phyloP scores from a whole-genome alignment of 1,140 invertebrate species.

The Euwallacea fornicatus region DNA sequence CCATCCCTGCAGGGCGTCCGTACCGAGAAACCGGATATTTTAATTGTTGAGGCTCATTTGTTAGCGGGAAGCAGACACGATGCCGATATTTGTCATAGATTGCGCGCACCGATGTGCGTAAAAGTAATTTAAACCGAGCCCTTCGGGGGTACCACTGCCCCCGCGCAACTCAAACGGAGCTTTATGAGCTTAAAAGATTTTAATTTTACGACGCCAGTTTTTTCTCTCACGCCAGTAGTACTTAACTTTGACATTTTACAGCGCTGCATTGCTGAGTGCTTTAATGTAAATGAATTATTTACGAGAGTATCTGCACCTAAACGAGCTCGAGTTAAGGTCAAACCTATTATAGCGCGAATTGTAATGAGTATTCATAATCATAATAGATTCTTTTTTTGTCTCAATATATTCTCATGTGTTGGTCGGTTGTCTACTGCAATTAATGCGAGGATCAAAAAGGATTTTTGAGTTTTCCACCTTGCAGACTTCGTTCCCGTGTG shows the following conservation, averaged over 20 bases:
- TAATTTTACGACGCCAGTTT: background rate
- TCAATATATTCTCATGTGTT: background rate
- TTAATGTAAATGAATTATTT: constrained; percentile 6
- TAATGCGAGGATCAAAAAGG: too few relatives aligned
- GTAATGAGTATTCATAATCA: background rate
- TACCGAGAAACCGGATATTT: constrained; percentile 10
- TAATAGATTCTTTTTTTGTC: background rate
- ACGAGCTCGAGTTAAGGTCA: constrained; percentile 8
- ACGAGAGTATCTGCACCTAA: constrained; percentile 5
- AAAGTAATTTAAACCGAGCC: background rate
- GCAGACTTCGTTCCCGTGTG: too few relatives aligned
- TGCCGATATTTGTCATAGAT: background rate
- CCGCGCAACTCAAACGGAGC: background rate
- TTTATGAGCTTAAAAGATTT: too few relatives aligned
- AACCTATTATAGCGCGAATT: constrained; percentile 13
- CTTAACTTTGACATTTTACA: constrained; percentile 9
- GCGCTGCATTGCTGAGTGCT: background rate
- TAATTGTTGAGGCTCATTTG: constrained; percentile 11
- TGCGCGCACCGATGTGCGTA: background rate
- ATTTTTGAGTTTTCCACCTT: too few relatives aligned
- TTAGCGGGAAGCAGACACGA: background rate
- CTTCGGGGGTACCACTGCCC: background rate
- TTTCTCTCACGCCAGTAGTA: background rate
- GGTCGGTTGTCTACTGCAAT: background rate
- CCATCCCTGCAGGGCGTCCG: background rate